These are phyloP conservation scores for Anneissia japonica DNA, from an alignment of 35 echinoderm and acorn worm genomes.

Conservation along the genomic window DNA sequence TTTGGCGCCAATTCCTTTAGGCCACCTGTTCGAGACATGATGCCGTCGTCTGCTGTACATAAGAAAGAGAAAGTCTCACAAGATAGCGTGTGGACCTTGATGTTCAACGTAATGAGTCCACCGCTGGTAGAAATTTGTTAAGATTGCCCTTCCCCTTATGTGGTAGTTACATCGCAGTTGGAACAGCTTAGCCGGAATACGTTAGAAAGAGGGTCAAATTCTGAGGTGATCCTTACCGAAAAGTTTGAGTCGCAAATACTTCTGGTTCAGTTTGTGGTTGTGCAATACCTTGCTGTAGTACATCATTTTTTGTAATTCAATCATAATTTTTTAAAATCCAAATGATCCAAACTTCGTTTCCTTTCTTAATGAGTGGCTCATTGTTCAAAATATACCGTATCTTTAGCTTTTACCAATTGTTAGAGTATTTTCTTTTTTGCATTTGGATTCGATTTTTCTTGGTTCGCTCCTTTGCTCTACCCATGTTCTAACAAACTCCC, in stretches of 20 bases:
- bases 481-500: too few species aligned
- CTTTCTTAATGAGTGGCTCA: too few species aligned
- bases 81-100: background rate
- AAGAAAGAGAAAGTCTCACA: background rate
- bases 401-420: too few species aligned
- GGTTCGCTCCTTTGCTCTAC: too few species aligned
- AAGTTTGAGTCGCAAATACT: background rate
- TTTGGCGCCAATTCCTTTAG: background rate
- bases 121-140: background rate
- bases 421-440: too few species aligned
- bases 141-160: constrained; percentile 1
- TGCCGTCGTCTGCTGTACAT: background rate
- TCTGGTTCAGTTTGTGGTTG: too few species aligned
- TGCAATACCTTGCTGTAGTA: too few species aligned
- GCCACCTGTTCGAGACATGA: background rate
- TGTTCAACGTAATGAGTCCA: background rate
- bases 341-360: too few species aligned
- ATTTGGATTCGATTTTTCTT: too few species aligned
- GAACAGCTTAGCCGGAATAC: background rate
- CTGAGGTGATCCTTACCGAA: background rate
- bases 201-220: constrained; percentile 1
- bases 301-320: too few species aligned
- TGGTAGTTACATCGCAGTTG: background rate
- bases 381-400: too few species aligned
- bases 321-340: too few species aligned